Percentiles rank a stretch among this genome's conserved stretches.
phyloP scores from a whole-genome alignment of 2,797 vertebrate genomes.

The Phaenicophaeus curvirostris region DNA sequence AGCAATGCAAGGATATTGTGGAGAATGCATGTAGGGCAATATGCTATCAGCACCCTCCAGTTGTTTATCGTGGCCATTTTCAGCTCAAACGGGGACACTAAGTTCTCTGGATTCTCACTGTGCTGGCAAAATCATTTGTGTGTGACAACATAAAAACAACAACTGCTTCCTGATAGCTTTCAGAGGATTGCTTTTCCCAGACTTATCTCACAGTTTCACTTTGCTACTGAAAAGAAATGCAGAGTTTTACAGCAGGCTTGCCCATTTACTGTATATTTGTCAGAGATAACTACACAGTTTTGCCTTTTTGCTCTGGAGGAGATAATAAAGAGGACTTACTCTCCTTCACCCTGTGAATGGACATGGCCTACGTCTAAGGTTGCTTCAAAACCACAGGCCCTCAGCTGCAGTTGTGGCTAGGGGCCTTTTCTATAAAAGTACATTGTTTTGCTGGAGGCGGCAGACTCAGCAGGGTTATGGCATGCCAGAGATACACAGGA shows the following conservation, averaged over 20 bases:
- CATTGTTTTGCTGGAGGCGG: slow-evolving; percentile 23
- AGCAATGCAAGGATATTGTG: slow-evolving; percentile 59
- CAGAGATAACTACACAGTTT: too few species aligned
- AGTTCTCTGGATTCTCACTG: slow-evolving; percentile 44
- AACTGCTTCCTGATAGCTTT: slow-evolving; percentile 36
- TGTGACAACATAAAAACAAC: slow-evolving; percentile 34
- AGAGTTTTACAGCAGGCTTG: neutral
- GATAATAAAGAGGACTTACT: neutral
- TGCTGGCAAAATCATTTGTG: slow-evolving; percentile 11
- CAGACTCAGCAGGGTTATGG: neutral
- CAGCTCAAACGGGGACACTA: slow-evolving; percentile 42
- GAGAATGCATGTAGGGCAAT: slow-evolving; percentile 36
- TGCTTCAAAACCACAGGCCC: slow-evolving; percentile 37
- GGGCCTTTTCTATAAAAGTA: neutral
- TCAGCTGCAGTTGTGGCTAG: slow-evolving; percentile 1
- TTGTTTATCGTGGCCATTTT: slow-evolving; percentile 70
- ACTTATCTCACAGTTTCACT: slow-evolving; percentile 62
- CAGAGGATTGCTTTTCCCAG: slow-evolving; percentile 33
- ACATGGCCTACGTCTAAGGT: neutral
- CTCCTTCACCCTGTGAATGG: neutral
- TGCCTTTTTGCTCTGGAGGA: neutral
- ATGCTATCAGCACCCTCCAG: slow-evolving; percentile 72
- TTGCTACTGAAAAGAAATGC: slow-evolving; percentile 4
- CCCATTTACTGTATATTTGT: neutral
- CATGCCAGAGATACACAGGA: slow-evolving; percentile 21